Base-by-base conservation (phyloP, 2,113 vertebrate genomes). In the Galemys pyrenaicus region DNA sequence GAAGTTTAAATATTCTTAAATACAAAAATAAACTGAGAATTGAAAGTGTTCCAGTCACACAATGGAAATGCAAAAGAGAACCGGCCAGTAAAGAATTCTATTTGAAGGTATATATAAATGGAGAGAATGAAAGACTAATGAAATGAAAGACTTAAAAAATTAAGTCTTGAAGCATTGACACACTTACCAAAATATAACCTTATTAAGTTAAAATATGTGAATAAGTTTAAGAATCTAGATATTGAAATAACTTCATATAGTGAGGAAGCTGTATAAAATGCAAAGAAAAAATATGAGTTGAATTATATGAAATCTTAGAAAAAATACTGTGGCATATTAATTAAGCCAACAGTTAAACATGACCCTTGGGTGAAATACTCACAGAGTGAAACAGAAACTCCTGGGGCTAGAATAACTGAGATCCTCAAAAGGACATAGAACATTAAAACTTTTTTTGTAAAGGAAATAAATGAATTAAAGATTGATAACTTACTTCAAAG, bases 241-340 rank as follows among this genome's bases (percentile, higher is more conserved):
- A 60, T 5, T 89, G 9, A 95, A 87, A 41, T 95, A 89, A 77
- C 32, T 62, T 82, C 4, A 94, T 10, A 28, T 41, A 65, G 44
- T 71, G 32, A 93, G 28, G 22, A 74, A n/a, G 3, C 46, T 94
- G 16, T 92, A 24, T 70, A 83, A 86, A 82, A 39, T 54, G 41
- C 15, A 54, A 87, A 89, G 56, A 49, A 49, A 91, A 94, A 93
- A 35, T 30, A 67, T 74, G 54, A 92, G 12, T 64, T 62, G 28
- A 22, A 80, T 74, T 73, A 86, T 79, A 32, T 46, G 64, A 94
- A 80, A 60, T 85, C 41, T 68, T 80, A 92, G 75, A 71, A 82
- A 96, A 91, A 95, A 65, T 58, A 71, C 60, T 90, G 9, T 22
- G 74, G 71, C 95, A 82, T 95, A 64, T 92, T 90, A 85, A 93